Base-by-base conservation (phyloP, 2,888 invertebrate species). In the Drosophila austrosaltans region DNA sequence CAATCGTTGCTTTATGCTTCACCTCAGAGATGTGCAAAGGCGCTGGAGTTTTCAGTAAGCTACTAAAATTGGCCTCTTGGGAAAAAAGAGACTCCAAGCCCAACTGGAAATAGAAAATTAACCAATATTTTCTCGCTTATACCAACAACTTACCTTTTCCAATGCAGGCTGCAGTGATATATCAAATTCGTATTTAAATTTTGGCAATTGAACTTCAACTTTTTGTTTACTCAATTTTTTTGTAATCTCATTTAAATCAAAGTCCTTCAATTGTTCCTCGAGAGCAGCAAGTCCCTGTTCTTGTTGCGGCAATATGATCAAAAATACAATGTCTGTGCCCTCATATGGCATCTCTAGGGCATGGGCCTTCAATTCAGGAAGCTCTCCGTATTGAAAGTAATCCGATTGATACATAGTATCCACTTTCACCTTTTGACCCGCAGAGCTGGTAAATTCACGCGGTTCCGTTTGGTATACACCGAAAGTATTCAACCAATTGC, bases 1-100 rank as follows among this genome's bases (percentile, higher is more conserved):
- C 96, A 78, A 97, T 95, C 88, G 95, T 96, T 0, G 97, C 96
- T 90, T 97, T 97, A 89, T 97, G 97, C 3, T 96, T 91, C 1
- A 95, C 96, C 88, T 95, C 94, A 48, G 95, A 95, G 0, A 97
- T 95, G 62, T 87, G 92, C 8, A 97, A 84, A 0, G 85, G 83
- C 66, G 93, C 93, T 0, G 8, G 80, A 82, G 30, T 22, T 32
- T 94, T 92, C 44, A 95, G 90, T 25, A 97, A 92, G 1, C 94
- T 94, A 7, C 93, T 93, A 78, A 97, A 94, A 69, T 96, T 93
- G 0, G 96, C 4, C 0, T 20, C 36, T 6, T 79, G 60, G 10
- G 88, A 77, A 88, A 97, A 97, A 76, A 96, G 95, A 1, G 93
- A 91, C 0, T 89, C 93, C 81, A 96, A 94, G 12, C 96, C 96